Base-by-base conservation (phyloP, 2,888 invertebrate species). In the Lottia gigantea region DNA sequence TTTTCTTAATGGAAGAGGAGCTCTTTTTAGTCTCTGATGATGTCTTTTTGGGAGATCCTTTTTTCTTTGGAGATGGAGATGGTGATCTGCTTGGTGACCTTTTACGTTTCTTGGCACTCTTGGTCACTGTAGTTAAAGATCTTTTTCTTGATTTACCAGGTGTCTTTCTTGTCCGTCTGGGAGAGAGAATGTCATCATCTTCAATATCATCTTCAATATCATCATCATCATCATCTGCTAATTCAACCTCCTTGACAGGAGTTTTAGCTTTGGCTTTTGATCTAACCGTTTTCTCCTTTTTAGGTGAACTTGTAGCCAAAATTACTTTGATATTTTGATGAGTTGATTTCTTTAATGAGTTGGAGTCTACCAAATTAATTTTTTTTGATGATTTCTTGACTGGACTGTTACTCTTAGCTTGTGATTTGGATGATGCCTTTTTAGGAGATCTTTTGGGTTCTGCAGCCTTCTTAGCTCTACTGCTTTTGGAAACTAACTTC, bases 91-190 rank as follows among this genome's bases (percentile, higher is more conserved):
- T 55, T 23, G 23, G 19, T 55, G 55, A 55, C 11, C 23, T 19
- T 19, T 55, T 55, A 23, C 55, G 55, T 55, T 55, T 55, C 55
- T 55, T 55, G 1, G 19, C 55, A 55, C 55, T 55, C 23, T 55
- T 23, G 55, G 11, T 23, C 55, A 55, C 14, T 11, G 55, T 23
- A 12, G 55, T 19, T 55, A 55, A 55, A 23, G 55, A 55, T 55
- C 55, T 55, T 23, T 23, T 55, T 55, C 19, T 19, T 14, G 19
- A 23, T 19, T 55, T 55, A 23, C 55, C 23, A 12, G 55, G 55
- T 2, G 55, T 55, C 23, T 55, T 55, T 55, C 55, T 19, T 55
- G 55, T 55, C 11, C 55, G 55, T 23, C 55, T 55, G 8, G 55
- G 55, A 12, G 55, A 55, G 23, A 55, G 23, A 23, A 12, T 23